These are phyloP conservation scores for Patella ulyssiponensis DNA, from an alignment of 2,888 invertebrate genomes.

Conservation along the genomic window DNA sequence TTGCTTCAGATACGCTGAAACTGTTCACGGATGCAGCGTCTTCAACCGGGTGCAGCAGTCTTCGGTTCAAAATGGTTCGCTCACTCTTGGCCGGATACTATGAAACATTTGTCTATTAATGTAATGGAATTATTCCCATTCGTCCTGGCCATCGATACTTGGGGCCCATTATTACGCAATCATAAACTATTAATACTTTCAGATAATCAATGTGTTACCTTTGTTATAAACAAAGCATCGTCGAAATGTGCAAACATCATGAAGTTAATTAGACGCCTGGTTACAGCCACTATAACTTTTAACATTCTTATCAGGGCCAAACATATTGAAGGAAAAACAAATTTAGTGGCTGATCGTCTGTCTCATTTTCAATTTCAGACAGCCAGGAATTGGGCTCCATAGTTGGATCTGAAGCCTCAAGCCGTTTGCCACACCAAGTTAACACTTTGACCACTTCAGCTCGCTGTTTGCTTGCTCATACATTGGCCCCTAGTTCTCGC, in stretches of 20 bases:
- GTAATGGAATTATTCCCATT: slow-evolving; percentile 23
- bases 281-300: slow-evolving; percentile 17
- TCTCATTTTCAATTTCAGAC: slow-evolving; percentile 34
- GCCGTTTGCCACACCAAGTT: neutral
- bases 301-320: slow-evolving; percentile 26
- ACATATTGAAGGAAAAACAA: slow-evolving; percentile 28
- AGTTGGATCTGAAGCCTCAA: slow-evolving; percentile 7
- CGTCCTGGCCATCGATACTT: slow-evolving; percentile 29
- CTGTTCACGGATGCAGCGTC: slow-evolving; percentile 12
- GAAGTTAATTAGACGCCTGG: slow-evolving; percentile 26
- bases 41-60: neutral
- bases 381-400: slow-evolving; percentile 25
- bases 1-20: neutral
- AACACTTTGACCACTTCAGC: neutral
- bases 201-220: slow-evolving; percentile 29
- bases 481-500: neutral
- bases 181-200: slow-evolving; percentile 31
- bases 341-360: slow-evolving; percentile 25
- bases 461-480: neutral
- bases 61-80: slow-evolving; percentile 6
- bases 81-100: neutral
- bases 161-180: slow-evolving; percentile 26
- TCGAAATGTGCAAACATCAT: slow-evolving; percentile 21
- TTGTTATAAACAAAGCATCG: slow-evolving; percentile 32
- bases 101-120: neutral